Conservation (phyloP, 2,888 invertebrate species). For the Steinernema carpocapsae region DNA sequence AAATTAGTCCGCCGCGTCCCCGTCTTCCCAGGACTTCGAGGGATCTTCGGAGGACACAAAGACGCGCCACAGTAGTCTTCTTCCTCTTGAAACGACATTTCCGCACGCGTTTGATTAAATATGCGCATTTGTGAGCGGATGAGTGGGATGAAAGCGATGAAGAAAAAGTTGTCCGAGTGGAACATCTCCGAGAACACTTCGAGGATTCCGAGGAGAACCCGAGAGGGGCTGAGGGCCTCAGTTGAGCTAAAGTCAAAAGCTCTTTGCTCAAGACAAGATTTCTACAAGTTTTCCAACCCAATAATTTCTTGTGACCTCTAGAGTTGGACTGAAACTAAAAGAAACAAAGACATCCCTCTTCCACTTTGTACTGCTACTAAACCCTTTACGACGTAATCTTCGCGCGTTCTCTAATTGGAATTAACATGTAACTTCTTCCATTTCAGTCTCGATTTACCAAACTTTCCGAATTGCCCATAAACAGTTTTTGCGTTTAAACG, state of each 20-base stretch:
- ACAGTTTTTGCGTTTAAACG: too few species aligned
- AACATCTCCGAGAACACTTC: neutral
- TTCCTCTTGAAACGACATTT: slow-evolving; percentile 2
- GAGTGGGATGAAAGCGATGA: slow-evolving; percentile 7
- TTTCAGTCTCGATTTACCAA: too few species aligned
- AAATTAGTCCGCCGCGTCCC: slow-evolving; percentile 4
- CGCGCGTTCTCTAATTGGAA: neutral
- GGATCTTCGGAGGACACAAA: slow-evolving; percentile 21
- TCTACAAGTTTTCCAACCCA: too few species aligned
- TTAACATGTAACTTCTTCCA: too few species aligned
- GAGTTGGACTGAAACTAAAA: too few species aligned
- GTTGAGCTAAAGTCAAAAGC: too few species aligned
- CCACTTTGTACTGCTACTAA: neutral
- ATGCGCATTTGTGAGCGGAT: slow-evolving; percentile 26
- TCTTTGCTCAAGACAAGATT: too few species aligned
- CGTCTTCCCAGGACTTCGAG: slow-evolving; percentile 1
- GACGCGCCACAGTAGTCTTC: slow-evolving; percentile 22
- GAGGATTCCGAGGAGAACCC: neutral
- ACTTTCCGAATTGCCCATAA: too few species aligned
- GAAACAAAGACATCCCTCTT: too few species aligned
- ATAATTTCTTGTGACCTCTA: too few species aligned
- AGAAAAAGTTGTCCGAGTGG: slow-evolving; percentile 18
- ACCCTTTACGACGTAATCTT: neutral
- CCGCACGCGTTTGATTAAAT: slow-evolving; percentile 22
- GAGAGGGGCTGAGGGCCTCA: too few species aligned